Evolutionary conservation across 2,888 invertebrate species (phyloP), one percentile per base, ranked within the genome.

Genomic region (Eugnorisma glareosa): DNA sequence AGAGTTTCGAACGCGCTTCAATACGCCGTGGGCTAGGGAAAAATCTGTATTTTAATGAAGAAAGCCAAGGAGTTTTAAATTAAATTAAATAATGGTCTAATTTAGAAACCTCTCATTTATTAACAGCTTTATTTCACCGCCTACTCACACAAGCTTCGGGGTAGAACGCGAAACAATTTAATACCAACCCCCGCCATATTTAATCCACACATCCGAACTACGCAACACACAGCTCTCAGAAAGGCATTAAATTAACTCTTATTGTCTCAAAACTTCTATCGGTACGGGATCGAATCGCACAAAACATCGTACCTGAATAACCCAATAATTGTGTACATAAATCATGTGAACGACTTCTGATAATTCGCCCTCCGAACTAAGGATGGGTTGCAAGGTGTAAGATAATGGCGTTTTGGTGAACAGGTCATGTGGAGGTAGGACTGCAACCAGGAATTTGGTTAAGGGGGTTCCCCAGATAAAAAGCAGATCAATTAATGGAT

Each of bases 281-380:
- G 92, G 86, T 80, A 82, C 83, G 89, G 93, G 93, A 95, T 96
- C 94, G 94, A 93, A 94, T 95, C 95, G 93, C 91, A 93, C 95
- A 95, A 95, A 95, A 95, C 95, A 95, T 89, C 93, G 94, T 94
- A 96, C 96, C 96, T 96, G 96, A 95, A 94, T 95, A 95, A 95
- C 96, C 96, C 96, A 96, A 96, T 96, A 96, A 96, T 96, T 96
- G 96, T 96, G 95, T 95, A 95, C 95, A 96, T 96, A 96, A 96
- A 96, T 96, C 96, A 96, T 95, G 94, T 93, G 95, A 96, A 96
- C 96, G 96, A 95, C 96, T 96, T 90, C 95, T 96, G 96, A 96
- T 96, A 96, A 96, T 96, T 96, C 95, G 94, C 94, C 94, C 93
- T 93, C 90, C 91, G 92, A 93, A 94, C 92, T 93, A 91, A 93